Percentiles rank a stretch among this genome's conserved stretches.
Conservation (phyloP, 2,113 vertebrate genomes). For the Sylvia atricapilla region DNA sequence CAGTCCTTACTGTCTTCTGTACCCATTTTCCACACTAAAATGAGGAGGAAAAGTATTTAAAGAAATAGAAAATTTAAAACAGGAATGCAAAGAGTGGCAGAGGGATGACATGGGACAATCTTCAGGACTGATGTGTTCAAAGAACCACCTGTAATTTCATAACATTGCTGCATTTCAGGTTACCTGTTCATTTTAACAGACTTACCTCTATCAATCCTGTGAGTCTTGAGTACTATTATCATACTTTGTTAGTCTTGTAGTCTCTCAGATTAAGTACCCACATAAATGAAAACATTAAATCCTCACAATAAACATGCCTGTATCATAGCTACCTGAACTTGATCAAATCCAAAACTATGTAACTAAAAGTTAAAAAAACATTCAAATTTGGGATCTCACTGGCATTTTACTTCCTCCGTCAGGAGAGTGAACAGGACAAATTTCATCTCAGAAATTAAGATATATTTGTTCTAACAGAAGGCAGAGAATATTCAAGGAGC, state of each 20-base stretch:
- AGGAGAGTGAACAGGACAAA: background rate
- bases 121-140: background rate
- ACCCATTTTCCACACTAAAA: background rate
- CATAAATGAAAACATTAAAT: background rate
- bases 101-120: background rate
- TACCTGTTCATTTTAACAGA: background rate
- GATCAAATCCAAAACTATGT: background rate
- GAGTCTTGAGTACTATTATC: background rate
- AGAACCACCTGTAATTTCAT: background rate
- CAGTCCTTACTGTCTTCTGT: background rate
- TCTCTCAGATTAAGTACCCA: background rate
- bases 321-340: background rate
- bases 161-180: background rate
- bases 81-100: background rate
- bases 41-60: background rate
- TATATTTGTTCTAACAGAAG: background rate
- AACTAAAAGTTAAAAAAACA: background rate
- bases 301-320: background rate
- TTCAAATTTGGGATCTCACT: background rate
- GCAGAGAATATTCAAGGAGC: background rate
- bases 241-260: background rate
- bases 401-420: background rate
- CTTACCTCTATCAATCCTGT: background rate
- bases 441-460: background rate
- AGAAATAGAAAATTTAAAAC: background rate